These are phyloP conservation scores for Sinella curviseta DNA, from an alignment of 1,140 invertebrate genomes.

Conservation along the genomic window DNA sequence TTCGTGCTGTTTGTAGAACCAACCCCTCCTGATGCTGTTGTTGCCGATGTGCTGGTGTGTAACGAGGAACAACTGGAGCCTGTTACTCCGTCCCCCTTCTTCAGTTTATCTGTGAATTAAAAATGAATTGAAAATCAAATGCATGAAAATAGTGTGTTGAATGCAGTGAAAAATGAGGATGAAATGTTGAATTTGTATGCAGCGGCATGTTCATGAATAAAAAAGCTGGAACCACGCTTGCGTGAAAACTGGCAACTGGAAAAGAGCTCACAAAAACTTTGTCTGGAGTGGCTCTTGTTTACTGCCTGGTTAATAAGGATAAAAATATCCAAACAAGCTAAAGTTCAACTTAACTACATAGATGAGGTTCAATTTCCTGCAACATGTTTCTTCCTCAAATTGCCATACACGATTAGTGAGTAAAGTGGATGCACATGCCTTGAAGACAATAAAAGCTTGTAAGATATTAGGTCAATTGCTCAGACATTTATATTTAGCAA, in stretches of 20 bases:
- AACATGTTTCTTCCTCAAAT: no score
- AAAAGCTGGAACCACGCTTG: neutral
- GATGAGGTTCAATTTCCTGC: no score
- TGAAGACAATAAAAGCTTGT: no score
- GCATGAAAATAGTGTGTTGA: neutral
- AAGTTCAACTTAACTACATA: no score
- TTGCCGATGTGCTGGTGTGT: neutral
- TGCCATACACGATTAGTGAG: no score
- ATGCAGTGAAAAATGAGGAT: neutral
- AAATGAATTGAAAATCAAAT: conserved; percentile 7
- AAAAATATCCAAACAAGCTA: no score
- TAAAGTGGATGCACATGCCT: no score
- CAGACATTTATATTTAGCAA: no score
- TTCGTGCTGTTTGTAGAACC: conserved; percentile 1
- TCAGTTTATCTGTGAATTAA: conserved; percentile 43
- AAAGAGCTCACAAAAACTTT: neutral
- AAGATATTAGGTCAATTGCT: no score
- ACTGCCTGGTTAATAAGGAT: neutral
- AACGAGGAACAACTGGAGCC: conserved; percentile 21
- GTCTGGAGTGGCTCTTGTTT: neutral
- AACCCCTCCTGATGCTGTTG: neutral
- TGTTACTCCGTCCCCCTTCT: conserved; percentile 38
- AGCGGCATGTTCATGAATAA: neutral
- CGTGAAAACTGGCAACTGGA: neutral
- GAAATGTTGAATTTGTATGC: neutral